A percentile compares a stretch with the other conserved stretches of the same genome.
These are phyloP conservation scores for Protobothrops flavoviridis DNA, from an alignment of 2,113 vertebrate species.

Conservation along the genomic window DNA sequence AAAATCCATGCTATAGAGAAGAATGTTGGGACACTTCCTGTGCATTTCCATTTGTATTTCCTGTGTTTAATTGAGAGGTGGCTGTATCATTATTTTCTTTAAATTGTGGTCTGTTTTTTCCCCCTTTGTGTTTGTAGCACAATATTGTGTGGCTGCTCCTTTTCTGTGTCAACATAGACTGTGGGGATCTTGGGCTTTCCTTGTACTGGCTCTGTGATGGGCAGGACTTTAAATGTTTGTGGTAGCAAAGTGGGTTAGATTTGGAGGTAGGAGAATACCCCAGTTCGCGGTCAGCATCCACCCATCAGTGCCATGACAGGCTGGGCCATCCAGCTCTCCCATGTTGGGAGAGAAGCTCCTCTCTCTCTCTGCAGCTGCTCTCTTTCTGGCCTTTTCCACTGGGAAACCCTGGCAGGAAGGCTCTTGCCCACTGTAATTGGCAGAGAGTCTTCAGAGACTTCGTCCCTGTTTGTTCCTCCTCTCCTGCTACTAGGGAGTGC, in stretches of 20 bases:
- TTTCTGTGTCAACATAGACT: fast-evolving
- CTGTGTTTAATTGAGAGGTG: not conserved
- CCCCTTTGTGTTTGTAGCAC: not conserved
- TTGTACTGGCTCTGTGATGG: fast-evolving
- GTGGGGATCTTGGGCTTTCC: fast-evolving
- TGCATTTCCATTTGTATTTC: not conserved
- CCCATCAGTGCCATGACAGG: not conserved
- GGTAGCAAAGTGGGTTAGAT: not conserved
- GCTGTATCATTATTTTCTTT: not conserved
- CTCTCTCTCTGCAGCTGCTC: not conserved
- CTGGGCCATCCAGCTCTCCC: too few relatives aligned
- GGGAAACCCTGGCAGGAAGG: not conserved
- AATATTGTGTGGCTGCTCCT: fast-evolving
- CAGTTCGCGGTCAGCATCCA: not conserved
- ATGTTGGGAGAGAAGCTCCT: not conserved
- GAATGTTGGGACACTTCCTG: not conserved
- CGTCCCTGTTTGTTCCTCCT: not conserved
- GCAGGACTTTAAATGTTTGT: not conserved
- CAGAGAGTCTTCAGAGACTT: not conserved
- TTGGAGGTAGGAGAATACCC: not conserved
- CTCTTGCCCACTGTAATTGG: not conserved
- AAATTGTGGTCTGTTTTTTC: not conserved
- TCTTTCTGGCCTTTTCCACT: not conserved
- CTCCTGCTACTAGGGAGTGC: too few relatives aligned
- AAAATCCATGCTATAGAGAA: not conserved